Percentiles rank a stretch among this genome's conserved stretches.
These are phyloP conservation scores for Drosophila fuyamai DNA, from an alignment of 1,140 invertebrate species.

Conservation along the genomic window DNA sequence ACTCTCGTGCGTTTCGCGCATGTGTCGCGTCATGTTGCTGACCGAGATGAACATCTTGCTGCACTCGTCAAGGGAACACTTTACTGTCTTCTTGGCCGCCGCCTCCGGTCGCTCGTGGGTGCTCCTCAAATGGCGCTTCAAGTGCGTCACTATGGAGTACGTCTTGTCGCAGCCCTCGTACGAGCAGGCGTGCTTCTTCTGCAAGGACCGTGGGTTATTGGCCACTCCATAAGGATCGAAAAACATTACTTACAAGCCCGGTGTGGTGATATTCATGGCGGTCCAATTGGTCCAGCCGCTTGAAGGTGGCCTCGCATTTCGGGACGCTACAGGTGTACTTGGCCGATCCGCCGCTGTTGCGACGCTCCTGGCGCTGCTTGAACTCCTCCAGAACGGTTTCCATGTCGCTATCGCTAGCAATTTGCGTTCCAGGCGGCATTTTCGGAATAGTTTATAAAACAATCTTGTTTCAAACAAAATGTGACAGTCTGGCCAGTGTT, in stretches of 20 bases:
- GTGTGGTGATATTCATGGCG: slow-evolving; percentile 82
- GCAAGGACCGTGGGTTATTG: not conserved
- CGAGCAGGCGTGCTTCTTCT: slow-evolving; percentile 78
- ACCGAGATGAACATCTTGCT: slow-evolving; percentile 67
- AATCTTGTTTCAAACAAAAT: not conserved
- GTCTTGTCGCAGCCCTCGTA: slow-evolving; percentile 72
- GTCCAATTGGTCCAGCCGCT: slow-evolving; percentile 74
- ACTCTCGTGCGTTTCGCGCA: slow-evolving; percentile 70
- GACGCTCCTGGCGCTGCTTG: slow-evolving; percentile 31
- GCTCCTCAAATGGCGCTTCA: slow-evolving; percentile 73
- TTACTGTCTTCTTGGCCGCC: slow-evolving; percentile 54
- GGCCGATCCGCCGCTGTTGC: slow-evolving; percentile 48
- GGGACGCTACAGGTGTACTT: slow-evolving; percentile 70
- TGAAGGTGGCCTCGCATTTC: slow-evolving; percentile 63
- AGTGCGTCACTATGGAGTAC: slow-evolving; percentile 73
- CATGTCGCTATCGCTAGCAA: slow-evolving; percentile 76
- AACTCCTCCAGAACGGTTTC: slow-evolving; percentile 68
- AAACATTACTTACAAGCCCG: slow-evolving; percentile 60
- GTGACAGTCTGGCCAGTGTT: slow-evolving; percentile 1
- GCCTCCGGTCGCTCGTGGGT: slow-evolving; percentile 61
- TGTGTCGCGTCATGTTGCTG: slow-evolving; percentile 73
- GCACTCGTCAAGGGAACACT: slow-evolving; percentile 64
- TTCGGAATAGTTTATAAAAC: not conserved
- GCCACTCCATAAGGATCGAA: too few species aligned
- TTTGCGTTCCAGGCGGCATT: slow-evolving; percentile 59